Conservation (phyloP, 2,113 vertebrate species). For the Porphyrio hochstetteri region DNA sequence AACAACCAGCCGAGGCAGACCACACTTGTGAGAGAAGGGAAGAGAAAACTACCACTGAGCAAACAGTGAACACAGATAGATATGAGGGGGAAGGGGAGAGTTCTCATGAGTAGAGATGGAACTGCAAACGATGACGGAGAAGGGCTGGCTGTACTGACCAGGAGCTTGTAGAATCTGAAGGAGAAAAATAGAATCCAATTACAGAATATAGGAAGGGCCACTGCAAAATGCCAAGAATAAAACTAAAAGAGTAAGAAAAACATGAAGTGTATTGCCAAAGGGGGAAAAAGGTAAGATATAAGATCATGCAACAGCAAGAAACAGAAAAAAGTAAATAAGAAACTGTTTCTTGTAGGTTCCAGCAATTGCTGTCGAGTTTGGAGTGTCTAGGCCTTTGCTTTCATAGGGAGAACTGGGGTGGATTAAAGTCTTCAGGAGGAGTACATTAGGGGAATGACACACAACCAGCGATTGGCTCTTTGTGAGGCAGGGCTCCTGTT, state of each 20-base stretch:
- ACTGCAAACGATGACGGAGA: not conserved
- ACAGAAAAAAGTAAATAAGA: not conserved
- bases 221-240: not conserved
- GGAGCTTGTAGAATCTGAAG: not conserved
- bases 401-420: not conserved
- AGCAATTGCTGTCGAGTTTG: not conserved
- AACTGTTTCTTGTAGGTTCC: not conserved
- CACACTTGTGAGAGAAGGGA: not conserved
- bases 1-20: not conserved
- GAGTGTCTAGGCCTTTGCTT: not conserved
- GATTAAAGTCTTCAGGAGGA: not conserved
- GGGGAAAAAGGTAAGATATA: not conserved
- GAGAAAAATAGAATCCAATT: not conserved
- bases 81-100: not conserved
- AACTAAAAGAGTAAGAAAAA: not conserved
- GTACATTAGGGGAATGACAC: not conserved
- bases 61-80: not conserved
- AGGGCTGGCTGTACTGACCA: not conserved
- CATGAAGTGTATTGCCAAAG: not conserved
- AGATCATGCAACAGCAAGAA: not conserved
- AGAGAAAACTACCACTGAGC: not conserved
- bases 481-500: not conserved
- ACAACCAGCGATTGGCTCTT: not conserved
- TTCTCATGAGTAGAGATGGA: not conserved
- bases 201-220: not conserved